A percentile compares a stretch with the other conserved stretches of the same genome.
Conservation (phyloP, 35 echinoderm and acorn worm species). For the Apostichopus japonicus region DNA sequence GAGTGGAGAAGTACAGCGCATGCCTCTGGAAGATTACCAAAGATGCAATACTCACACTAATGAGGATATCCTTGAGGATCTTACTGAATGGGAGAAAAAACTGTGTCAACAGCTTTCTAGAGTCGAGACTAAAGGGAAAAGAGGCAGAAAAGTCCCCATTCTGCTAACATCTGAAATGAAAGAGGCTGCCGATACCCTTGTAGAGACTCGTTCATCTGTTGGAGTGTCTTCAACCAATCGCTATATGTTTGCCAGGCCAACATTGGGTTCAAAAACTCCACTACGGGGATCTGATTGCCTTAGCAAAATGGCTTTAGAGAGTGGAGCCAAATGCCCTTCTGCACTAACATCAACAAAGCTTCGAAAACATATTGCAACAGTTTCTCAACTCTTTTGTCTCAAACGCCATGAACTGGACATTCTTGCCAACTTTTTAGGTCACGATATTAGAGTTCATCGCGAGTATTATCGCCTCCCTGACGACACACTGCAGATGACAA, state of each 20-base stretch:
- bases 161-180: slow-evolving; percentile 46
- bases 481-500: slow-evolving; percentile 53
- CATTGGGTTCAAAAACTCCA: background rate
- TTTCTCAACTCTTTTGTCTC: too few species aligned
- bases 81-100: slow-evolving; percentile 19
- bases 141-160: slow-evolving; percentile 54
- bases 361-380: slow-evolving; percentile 61
- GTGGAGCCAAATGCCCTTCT: slow-evolving; percentile 45
- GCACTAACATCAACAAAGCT: slow-evolving; percentile 50
- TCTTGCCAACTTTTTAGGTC: too few species aligned
- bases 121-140: slow-evolving; percentile 75
- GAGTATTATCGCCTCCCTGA: slow-evolving; percentile 69
- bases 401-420: too few species aligned
- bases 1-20: slow-evolving; percentile 38
- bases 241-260: background rate
- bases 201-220: background rate
- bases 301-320: slow-evolving; percentile 37
- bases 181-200: slow-evolving; percentile 21
- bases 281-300: slow-evolving; percentile 58
- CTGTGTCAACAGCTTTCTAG: slow-evolving; percentile 31
- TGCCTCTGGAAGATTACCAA: slow-evolving; percentile 4
- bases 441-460: too few species aligned
- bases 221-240: background rate
- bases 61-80: background rate
- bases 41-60: background rate